Evolutionary conservation across 2,113 vertebrate species (phyloP), one percentile per base, ranked within the genome.

Genomic region (Chiloscyllium plagiosum): DNA sequence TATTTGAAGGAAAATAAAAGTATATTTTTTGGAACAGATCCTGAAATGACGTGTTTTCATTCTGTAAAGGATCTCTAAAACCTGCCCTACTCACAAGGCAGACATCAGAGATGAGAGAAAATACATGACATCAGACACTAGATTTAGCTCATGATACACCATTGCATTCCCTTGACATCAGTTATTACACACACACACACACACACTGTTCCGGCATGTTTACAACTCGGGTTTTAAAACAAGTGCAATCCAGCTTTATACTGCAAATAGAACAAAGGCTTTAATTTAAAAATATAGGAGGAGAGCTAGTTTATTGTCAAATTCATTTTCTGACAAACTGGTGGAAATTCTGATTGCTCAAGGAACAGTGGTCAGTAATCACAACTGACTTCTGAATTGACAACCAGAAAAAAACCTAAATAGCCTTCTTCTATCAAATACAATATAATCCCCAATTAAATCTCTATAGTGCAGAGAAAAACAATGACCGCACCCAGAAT

Each of bases 101-200:
- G 94, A 72, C 8, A 47, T 47, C 42, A 50, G 26, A 95, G 24
- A 10, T 17, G 37, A 70, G 66, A 95, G 19, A 72, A 95, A 95
- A 95, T 95, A 95, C 65, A 95, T 95, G 68, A 95, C 94, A 95
- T 95, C 68, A 95, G 68, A 24, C 26, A 52, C 94, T 50, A 72
- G 68, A 95, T 95, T 95, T 95, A 95, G 68, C 94, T 95, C 37
- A 95, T 95, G 94, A 95, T 95, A 26, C 66, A 72, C 68, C 29
- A 0, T 19, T 50, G 66, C 13, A 52, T 72, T 95, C 94, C 94
- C 94, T 69, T 72, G 94, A 95, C 69, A 70, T 52, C 94, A 50
- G 94, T 95, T 50, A 95, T 20, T 72, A 47, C 42, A 94, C 47
- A 72, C 4, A 42, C 72, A 42, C 66, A n/a, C n/a, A n/a, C 4